Percentiles rank a stretch among this genome's conserved stretches.
Evolutionary conservation across 2,797 vertebrate species (phyloP).

Genomic region (Cossypha heuglini): DNA sequence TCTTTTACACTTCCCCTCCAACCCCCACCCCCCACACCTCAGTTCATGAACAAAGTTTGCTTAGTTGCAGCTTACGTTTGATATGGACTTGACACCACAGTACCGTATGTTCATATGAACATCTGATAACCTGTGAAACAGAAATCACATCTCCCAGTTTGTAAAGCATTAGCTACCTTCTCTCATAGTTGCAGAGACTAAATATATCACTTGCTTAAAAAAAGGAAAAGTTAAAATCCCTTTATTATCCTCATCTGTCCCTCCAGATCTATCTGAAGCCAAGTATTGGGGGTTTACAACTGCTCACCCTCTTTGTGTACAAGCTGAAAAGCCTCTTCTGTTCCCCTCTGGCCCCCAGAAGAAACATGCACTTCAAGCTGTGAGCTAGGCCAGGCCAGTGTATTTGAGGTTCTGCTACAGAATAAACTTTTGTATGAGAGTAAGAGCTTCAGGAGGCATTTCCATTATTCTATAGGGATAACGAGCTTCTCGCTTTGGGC

Average conservation of each 20-base stretch:
- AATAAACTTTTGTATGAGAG: conserved; percentile 26
- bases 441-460: not conserved
- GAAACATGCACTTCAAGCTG: conserved; percentile 94
- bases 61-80: conserved; percentile 64
- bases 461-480: not conserved
- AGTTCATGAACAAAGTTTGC: conserved; percentile 61
- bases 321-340: conserved; percentile 51
- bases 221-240: conserved; percentile 15
- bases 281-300: not conserved
- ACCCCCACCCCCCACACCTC: not conserved
- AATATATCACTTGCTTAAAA: conserved; percentile 38
- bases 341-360: conserved; percentile 65
- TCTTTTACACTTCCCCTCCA: conserved; percentile 23
- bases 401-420: conserved; percentile 98
- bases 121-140: conserved; percentile 65
- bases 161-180: conserved; percentile 50
- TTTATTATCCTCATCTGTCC: not conserved
- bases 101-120: conserved; percentile 62
- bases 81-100: conserved; percentile 59
- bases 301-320: conserved; percentile 21
- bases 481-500: not conserved
- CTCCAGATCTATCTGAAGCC: conserved; percentile 15
- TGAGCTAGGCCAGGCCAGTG: conserved; percentile 89
- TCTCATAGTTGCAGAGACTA: conserved; percentile 13
- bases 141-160: conserved; percentile 64